Percentiles rank a stretch among this genome's conserved stretches.
phyloP scores from a whole-genome alignment of 2,113 vertebrate species.

The Solea senegalensis region DNA sequence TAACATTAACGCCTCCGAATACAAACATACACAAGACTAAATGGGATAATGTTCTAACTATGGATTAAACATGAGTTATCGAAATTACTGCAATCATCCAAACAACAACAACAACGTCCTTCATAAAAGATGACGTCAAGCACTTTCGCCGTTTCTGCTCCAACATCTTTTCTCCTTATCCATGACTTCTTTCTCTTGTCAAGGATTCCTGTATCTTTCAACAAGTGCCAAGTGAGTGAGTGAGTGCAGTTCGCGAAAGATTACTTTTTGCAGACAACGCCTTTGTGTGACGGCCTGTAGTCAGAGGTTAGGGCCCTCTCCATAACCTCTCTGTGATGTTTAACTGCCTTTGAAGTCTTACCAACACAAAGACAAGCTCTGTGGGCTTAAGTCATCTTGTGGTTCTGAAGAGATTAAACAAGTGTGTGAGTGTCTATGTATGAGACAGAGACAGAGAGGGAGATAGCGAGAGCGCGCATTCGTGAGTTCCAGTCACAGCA shows the following conservation, averaged over 20 bases:
- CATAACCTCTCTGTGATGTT: constrained; percentile 68
- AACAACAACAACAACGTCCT: constrained; percentile 40
- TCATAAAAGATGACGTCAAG: constrained; percentile 33
- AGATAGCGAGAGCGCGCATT: constrained; percentile 39
- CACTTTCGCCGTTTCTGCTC: constrained; percentile 17
- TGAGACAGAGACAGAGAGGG: constrained; percentile 48
- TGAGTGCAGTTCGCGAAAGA: constrained; percentile 38
- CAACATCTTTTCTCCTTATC: constrained; percentile 6
- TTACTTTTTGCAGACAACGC: constrained; percentile 39
- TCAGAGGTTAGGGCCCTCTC: constrained; percentile 57
- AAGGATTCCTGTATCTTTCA: constrained; percentile 33
- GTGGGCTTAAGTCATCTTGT: constrained; percentile 61
- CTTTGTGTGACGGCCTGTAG: constrained; percentile 39
- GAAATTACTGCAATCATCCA: constrained; percentile 47
- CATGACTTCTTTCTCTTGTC: neutral
- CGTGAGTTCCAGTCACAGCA: constrained; percentile 60
- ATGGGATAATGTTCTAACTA: constrained; percentile 56
- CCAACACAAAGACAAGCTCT: constrained; percentile 72
- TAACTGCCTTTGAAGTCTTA: constrained; percentile 72
- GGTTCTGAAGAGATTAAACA: constrained; percentile 67
- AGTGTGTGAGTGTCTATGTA: constrained; percentile 35
- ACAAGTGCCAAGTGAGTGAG: constrained; percentile 34
- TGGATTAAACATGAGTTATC: constrained; percentile 51
- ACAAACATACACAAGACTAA: constrained; percentile 64
- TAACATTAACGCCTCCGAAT: constrained; percentile 54